Conservation (phyloP, 1,140 invertebrate species). For the Neotoxoptera formosana region DNA sequence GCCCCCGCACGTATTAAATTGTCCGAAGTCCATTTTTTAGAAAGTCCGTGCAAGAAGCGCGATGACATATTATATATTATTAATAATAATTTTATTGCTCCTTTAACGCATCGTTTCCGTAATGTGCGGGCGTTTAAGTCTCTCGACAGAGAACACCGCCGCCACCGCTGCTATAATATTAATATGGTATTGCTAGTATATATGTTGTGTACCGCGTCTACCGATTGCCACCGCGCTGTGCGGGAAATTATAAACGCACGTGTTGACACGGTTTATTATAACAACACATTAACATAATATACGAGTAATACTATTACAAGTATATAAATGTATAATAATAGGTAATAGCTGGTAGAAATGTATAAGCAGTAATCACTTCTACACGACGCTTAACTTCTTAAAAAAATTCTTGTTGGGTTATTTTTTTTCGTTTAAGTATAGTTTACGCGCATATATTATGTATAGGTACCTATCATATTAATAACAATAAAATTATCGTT, state of each 20-base stretch:
- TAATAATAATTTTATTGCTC: not conserved
- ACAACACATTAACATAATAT: not conserved
- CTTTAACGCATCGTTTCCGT: not conserved
- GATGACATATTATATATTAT: not conserved
- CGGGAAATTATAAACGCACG: not conserved
- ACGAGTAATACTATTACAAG: not conserved
- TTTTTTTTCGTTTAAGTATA: not conserved
- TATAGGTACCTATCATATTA: not conserved
- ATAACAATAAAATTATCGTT: not conserved
- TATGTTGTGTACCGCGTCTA: not conserved
- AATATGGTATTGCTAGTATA: not conserved
- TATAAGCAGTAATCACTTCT: not conserved
- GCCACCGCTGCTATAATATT: not conserved
- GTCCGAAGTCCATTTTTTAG: not conserved
- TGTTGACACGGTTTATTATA: not conserved
- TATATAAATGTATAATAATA: not conserved
- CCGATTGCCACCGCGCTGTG: not conserved
- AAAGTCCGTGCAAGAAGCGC: not conserved
- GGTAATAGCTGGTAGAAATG: not conserved
- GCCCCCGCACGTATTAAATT: not conserved
- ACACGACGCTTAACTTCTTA: not conserved
- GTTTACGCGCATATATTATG: not conserved
- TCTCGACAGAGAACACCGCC: not conserved
- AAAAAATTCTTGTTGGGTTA: not conserved
- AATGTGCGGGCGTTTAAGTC: not conserved